Evolutionary conservation across 2,888 invertebrate species (phyloP), one percentile per base, ranked within the genome.

Genomic region (Heliconius erato): DNA sequence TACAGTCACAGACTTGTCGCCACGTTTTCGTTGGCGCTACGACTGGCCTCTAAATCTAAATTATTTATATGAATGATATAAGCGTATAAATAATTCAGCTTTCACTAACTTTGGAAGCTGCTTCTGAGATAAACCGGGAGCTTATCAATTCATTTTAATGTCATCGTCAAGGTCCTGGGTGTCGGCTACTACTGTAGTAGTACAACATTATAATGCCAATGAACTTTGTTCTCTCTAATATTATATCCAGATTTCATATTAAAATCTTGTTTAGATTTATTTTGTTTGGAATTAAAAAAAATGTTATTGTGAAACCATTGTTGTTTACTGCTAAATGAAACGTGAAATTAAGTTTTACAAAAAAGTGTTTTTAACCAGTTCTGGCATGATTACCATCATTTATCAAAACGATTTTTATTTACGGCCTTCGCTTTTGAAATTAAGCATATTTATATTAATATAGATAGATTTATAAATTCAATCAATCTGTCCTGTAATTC

Each of bases 71-170:
- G 7, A 59, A 59, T 59, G 59, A 63, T 76, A n/a, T 35, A 63
- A 76, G 76, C 14, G 14, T 54, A 14, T 76, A 76, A 76, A 76
- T 35, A 63, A 16, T 28, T 26, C 19, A 23, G 44, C 77, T 63
- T 65, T 77, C 77, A 3, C 40, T 35, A 44, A 67, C 44, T n/a
- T 16, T 28, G 44, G 65, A 9, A 26, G 32, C 49, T 11, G 63
- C 19, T 77, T 16, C 67, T 19, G 63, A 44, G 65, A 77, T 77
- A 67, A 44, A 77, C 77, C n/a, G 19, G 40, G n/a, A 67, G 67
- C 67, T 67, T 78, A 78, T 78, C 78, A 78, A 67, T 44, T 78
- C 28, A 78, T 67, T 26, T 74, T 35, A 78, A 78, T 67, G 44
- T 78, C 77, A 67, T 12, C 67, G 32, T 44, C 78, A 44, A 78